Percentiles rank a stretch among this genome's conserved stretches.
Conservation (phyloP, 2,888 invertebrate genomes). For the Athetis lepigone region DNA sequence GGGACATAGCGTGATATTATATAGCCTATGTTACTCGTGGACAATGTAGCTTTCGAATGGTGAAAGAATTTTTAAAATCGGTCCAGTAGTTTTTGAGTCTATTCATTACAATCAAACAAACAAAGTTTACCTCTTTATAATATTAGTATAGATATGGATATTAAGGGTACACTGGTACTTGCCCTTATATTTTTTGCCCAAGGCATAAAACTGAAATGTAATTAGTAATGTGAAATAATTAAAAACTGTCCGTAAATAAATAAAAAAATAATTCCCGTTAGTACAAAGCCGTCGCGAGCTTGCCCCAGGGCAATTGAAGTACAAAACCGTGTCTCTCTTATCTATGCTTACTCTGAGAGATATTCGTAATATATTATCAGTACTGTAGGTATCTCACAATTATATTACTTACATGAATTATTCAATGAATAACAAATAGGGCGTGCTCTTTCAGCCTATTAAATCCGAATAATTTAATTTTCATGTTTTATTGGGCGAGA, state of each 20-base stretch:
- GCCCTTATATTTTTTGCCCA: background rate
- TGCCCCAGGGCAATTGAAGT: slow-evolving; percentile 56
- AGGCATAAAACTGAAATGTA: slow-evolving; percentile 13
- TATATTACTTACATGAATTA: slow-evolving; percentile 22
- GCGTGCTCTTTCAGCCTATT: slow-evolving; percentile 2
- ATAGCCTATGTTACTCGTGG: no score
- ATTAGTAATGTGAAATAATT: slow-evolving; percentile 23
- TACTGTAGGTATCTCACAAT: slow-evolving; percentile 7
- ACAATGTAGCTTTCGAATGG: no score
- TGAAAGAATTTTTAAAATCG: no score
- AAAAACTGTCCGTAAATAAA: slow-evolving; percentile 30
- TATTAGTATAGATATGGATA: no score
- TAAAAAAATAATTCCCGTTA: slow-evolving; percentile 38
- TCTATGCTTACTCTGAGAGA: slow-evolving; percentile 34
- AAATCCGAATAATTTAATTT: background rate
- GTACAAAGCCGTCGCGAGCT: slow-evolving; percentile 40
- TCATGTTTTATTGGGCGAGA: no score
- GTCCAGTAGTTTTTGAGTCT: no score
- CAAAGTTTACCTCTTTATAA: no score
- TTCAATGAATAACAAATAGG: slow-evolving; percentile 14
- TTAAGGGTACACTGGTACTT: no score
- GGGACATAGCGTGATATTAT: no score
- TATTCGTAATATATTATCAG: slow-evolving; percentile 35
- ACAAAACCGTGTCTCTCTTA: slow-evolving; percentile 55
- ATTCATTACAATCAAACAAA: no score